A percentile compares a stretch with the other conserved stretches of the same genome.
Evolutionary conservation across 2,113 vertebrate genomes (phyloP).

Genomic region (Oreochromis aureus): DNA sequence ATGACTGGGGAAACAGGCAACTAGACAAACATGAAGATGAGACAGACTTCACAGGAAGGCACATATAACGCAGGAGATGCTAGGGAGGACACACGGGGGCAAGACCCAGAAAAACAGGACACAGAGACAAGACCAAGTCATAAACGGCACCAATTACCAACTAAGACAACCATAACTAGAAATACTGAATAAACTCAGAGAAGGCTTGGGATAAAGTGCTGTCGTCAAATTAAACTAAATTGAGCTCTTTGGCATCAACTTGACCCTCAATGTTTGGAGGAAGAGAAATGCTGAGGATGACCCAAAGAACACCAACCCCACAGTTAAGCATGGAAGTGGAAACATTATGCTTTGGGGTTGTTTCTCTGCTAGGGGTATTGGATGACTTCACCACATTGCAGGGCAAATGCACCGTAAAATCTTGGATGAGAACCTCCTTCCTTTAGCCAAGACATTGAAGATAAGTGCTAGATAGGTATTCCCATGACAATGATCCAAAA

Average conservation of each 20-base stretch:
- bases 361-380: not conserved
- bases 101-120: not conserved
- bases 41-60: too few relatives aligned
- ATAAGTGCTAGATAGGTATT: not conserved
- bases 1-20: too few relatives aligned
- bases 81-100: not conserved
- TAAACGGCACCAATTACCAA: not conserved
- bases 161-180: not conserved
- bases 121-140: not conserved
- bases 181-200: not conserved
- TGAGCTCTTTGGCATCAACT: not conserved
- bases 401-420: not conserved
- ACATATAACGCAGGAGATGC: too few relatives aligned
- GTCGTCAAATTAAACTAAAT: not conserved
- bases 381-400: not conserved
- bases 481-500: not conserved
- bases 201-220: not conserved
- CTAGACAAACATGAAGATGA: too few relatives aligned
- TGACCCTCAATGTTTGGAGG: not conserved
- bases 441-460: not conserved
- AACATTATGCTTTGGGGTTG: not conserved
- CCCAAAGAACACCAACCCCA: not conserved
- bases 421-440: not conserved
- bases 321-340: not conserved
- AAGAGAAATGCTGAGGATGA: not conserved